Percentiles rank a stretch among this genome's conserved stretches.
These are phyloP conservation scores for Tricholauxania praeusta DNA, from an alignment of 2,888 invertebrate species.

Conservation along the genomic window DNA sequence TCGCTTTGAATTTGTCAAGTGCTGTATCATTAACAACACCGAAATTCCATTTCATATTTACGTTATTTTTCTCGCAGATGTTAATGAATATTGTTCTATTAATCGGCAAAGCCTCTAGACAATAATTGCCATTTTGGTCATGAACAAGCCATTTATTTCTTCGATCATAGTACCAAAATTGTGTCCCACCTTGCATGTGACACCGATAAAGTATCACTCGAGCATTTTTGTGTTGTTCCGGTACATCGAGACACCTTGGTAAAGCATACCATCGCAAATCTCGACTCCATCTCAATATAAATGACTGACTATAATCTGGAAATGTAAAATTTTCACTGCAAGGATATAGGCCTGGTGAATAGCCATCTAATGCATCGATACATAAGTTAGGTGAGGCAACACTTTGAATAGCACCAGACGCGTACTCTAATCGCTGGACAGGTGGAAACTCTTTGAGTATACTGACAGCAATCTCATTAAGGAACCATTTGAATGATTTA, in stretches of 20 bases:
- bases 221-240: slow-evolving; percentile 76
- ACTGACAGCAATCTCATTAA: too few species aligned
- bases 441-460: slow-evolving; percentile 74
- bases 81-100: slow-evolving; percentile 78
- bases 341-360: slow-evolving; percentile 62
- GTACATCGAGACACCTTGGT: slow-evolving; percentile 88
- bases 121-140: slow-evolving; percentile 45
- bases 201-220: slow-evolving; percentile 85
- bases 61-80: slow-evolving; percentile 70
- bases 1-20: slow-evolving; percentile 51
- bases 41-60: slow-evolving; percentile 64
- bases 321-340: slow-evolving; percentile 58
- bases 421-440: slow-evolving; percentile 86
- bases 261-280: slow-evolving; percentile 71
- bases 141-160: slow-evolving; percentile 66
- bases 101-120: slow-evolving; percentile 77
- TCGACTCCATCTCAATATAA: slow-evolving; percentile 66
- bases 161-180: slow-evolving; percentile 85
- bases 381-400: slow-evolving; percentile 76
- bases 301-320: slow-evolving; percentile 63
- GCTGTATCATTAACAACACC: slow-evolving; percentile 62
- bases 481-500: slow-evolving; percentile 68
- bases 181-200: slow-evolving; percentile 91
- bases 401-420: slow-evolving; percentile 82
- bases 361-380: slow-evolving; percentile 75